These are phyloP conservation scores for Progne subis DNA, from an alignment of 2,113 vertebrate genomes.

Conservation along the genomic window DNA sequence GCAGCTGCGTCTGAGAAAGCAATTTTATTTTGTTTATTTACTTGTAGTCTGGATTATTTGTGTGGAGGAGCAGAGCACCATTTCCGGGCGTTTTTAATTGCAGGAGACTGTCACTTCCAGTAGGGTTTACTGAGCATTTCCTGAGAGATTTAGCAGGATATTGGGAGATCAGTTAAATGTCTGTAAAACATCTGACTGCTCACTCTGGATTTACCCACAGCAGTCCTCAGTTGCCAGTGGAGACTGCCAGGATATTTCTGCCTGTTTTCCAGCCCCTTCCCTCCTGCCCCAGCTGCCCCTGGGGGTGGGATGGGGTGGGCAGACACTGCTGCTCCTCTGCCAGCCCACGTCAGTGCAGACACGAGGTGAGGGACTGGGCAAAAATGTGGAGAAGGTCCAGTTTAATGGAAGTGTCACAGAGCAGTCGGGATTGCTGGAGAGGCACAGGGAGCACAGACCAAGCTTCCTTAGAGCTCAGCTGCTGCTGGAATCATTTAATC, in stretches of 20 bases:
- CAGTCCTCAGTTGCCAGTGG: accelerated
- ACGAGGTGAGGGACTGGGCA: not conserved
- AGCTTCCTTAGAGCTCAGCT: not conserved
- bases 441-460: not conserved
- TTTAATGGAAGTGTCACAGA: not conserved
- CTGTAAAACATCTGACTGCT: not conserved
- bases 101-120: not conserved
- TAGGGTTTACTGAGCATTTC: conserved; percentile 9
- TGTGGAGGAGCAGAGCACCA: not conserved
- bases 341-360: accelerated
- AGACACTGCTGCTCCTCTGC: not conserved
- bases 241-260: not conserved
- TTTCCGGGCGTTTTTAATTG: conserved; percentile 42
- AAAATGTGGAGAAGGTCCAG: not conserved
- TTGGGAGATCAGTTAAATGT: not conserved
- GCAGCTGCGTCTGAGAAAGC: not conserved
- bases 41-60: not conserved
- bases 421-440: not conserved
- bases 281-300: not conserved
- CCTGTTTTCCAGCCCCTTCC: not conserved
- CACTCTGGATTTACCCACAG: not conserved
- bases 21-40: not conserved
- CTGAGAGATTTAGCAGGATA: conserved; percentile 22
- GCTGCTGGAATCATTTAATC: not conserved
- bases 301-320: not conserved